These are phyloP conservation scores for Zaprionus vittiger DNA, from an alignment of 1,140 invertebrate genomes.

Conservation along the genomic window DNA sequence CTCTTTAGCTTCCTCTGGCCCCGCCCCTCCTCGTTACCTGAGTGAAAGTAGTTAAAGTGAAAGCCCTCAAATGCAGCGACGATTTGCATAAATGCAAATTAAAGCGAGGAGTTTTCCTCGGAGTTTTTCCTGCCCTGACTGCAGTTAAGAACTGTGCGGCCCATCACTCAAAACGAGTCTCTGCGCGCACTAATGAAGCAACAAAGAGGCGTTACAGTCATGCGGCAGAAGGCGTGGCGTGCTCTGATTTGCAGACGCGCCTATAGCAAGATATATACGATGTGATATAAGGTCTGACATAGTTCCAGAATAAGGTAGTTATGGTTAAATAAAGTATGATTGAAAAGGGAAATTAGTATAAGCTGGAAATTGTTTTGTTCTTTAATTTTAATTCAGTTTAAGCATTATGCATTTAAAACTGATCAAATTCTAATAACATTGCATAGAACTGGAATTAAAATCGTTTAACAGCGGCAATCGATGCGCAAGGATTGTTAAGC, in stretches of 20 bases:
- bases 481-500: too few relatives aligned
- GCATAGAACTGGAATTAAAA: too few relatives aligned
- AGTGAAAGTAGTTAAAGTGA: slow-evolving; percentile 65
- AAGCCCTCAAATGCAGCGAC: slow-evolving; percentile 49
- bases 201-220: slow-evolving; percentile 37
- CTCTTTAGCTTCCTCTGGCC: background rate
- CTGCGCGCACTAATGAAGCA: slow-evolving; percentile 64
- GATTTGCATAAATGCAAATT: slow-evolving; percentile 77
- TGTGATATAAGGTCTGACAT: background rate
- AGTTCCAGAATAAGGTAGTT: background rate
- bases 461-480: too few relatives aligned
- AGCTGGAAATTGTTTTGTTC: too few relatives aligned
- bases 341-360: too few relatives aligned
- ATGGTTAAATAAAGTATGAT: background rate
- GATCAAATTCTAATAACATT: too few relatives aligned
- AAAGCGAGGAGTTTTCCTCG: slow-evolving; percentile 22
- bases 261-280: slow-evolving; percentile 10
- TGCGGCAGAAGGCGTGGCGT: slow-evolving; percentile 38
- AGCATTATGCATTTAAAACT: too few relatives aligned
- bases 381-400: too few relatives aligned
- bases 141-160: slow-evolving; percentile 28
- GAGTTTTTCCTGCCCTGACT: slow-evolving; percentile 2
- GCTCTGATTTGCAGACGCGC: slow-evolving; percentile 31
- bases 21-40: slow-evolving; percentile 7
- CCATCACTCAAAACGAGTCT: slow-evolving; percentile 56